These are phyloP conservation scores for Tenthredo livida DNA, from an alignment of 2,888 invertebrate genomes.

Conservation along the genomic window DNA sequence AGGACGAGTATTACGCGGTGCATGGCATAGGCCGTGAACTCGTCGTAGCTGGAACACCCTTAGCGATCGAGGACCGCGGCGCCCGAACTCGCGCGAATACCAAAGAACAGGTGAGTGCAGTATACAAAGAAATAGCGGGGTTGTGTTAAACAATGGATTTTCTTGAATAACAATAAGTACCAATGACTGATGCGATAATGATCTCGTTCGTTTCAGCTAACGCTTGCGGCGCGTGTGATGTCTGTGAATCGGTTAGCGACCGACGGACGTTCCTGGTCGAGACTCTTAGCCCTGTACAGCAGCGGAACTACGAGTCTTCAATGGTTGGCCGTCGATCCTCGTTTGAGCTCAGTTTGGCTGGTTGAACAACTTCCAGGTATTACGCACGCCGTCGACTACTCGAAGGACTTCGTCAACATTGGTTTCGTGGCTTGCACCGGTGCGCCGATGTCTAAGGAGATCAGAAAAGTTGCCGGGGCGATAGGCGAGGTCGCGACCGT, in stretches of 20 bases:
- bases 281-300: slow-evolving; percentile 84
- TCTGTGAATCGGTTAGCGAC: slow-evolving; percentile 90
- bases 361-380: slow-evolving; percentile 88
- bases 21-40: slow-evolving; percentile 79
- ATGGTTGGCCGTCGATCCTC: slow-evolving; percentile 89
- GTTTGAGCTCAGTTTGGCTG: slow-evolving; percentile 82
- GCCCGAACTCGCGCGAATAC: slow-evolving; percentile 86
- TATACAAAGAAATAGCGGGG: neutral
- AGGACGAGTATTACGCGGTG: slow-evolving; percentile 90
- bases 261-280: slow-evolving; percentile 87
- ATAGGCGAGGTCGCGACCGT: neutral
- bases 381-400: slow-evolving; percentile 85
- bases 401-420: slow-evolving; percentile 82
- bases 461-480: slow-evolving; percentile 76
- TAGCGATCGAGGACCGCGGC: slow-evolving; percentile 86
- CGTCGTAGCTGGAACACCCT: slow-evolving; percentile 88
- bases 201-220: slow-evolving; percentile 77
- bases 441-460: slow-evolving; percentile 80
- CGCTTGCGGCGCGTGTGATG: slow-evolving; percentile 88
- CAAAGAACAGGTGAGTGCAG: slow-evolving; percentile 81
- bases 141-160: neutral
- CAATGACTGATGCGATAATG: slow-evolving; percentile 2
- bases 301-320: slow-evolving; percentile 93
- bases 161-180: neutral
- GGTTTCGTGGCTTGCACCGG: slow-evolving; percentile 88